Conservation (phyloP, 2,113 vertebrate species). For the Salvator merianae region DNA sequence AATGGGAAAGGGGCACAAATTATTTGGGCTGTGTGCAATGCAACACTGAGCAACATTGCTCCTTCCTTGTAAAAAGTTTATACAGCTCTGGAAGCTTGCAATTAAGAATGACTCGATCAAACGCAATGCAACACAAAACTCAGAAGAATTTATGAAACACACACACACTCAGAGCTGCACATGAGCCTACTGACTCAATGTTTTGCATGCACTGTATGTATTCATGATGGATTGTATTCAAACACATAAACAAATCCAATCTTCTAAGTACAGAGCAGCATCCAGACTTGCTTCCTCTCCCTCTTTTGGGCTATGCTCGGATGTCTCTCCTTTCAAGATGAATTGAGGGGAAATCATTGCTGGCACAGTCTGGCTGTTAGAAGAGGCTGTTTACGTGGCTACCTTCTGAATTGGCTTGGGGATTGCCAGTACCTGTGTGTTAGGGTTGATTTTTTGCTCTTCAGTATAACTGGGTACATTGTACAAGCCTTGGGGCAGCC, state of each 20-base stretch:
- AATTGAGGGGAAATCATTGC: no score
- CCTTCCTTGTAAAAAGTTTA: no score
- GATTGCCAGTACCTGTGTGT: no score
- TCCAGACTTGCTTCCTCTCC: not conserved
- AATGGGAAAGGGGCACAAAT: not conserved
- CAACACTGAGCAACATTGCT: no score
- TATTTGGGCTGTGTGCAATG: not conserved
- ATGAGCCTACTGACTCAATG: not conserved
- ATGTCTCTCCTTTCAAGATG: no score
- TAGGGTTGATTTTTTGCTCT: no score
- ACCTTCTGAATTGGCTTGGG: no score
- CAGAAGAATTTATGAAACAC: not conserved
- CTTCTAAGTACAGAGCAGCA: not conserved
- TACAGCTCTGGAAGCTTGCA: not conserved
- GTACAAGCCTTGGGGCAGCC: no score
- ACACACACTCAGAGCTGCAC: not conserved
- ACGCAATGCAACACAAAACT: not conserved
- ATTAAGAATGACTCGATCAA: not conserved
- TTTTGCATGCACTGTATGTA: not conserved
- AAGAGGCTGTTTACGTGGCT: no score
- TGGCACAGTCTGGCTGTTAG: no score
- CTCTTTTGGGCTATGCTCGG: not conserved
- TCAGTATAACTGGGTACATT: no score
- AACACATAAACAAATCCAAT: not conserved
- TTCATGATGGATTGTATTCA: not conserved